These are phyloP conservation scores for Saturnia japonica DNA, from an alignment of 2,888 invertebrate genomes.

Conservation along the genomic window DNA sequence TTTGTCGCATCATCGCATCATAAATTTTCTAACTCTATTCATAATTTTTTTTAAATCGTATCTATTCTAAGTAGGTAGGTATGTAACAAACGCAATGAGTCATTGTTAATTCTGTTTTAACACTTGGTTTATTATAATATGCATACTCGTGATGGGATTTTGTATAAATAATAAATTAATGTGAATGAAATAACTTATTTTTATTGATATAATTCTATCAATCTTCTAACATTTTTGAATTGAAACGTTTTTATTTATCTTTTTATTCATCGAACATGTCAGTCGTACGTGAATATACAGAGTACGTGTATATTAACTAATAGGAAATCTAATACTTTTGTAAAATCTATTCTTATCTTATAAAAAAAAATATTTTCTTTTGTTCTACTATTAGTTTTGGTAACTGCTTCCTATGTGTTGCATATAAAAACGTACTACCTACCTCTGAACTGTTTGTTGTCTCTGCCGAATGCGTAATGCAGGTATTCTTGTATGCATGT, in stretches of 20 bases:
- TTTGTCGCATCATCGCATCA: background rate
- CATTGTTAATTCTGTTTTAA: background rate
- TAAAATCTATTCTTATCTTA: no score
- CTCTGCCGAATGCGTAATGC: background rate
- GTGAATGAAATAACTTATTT: background rate
- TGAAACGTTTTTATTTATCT: no score
- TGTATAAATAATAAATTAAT: background rate
- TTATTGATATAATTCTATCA: no score
- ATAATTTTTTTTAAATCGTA: no score
- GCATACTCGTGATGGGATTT: background rate
- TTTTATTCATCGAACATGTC: no score
- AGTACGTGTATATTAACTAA: no score
- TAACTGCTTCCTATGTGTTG: background rate
- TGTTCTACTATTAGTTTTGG: background rate
- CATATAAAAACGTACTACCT: background rate
- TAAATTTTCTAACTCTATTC: no score
- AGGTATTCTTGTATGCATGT: background rate
- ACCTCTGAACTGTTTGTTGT: background rate
- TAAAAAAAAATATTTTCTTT: background rate
- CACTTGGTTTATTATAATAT: background rate
- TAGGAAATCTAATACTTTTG: no score
- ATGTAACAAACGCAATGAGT: background rate
- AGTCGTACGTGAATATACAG: no score
- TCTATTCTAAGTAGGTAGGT: background rate
- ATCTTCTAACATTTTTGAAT: no score